These are phyloP conservation scores for Hirtodrosophila cameraria DNA, from an alignment of 2,888 invertebrate genomes.

Conservation along the genomic window DNA sequence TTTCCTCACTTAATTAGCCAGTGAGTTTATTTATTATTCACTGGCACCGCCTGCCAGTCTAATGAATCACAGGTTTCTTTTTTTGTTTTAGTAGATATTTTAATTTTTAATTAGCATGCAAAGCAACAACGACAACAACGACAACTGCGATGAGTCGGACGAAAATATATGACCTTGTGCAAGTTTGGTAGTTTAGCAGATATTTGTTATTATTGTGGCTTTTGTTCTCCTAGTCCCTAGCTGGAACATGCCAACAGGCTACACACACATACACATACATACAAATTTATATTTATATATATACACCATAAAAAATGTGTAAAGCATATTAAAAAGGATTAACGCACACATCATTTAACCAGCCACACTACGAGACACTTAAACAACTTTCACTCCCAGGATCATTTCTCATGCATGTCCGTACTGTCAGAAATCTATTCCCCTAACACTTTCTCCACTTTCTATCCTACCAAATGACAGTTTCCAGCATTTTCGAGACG, in stretches of 20 bases:
- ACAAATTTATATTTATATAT: neutral
- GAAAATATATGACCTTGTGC: slow-evolving; percentile 70
- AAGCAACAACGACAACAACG: slow-evolving; percentile 52
- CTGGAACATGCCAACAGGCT: slow-evolving; percentile 65
- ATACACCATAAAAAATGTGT: slow-evolving; percentile 47
- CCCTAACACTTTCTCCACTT: too few species aligned
- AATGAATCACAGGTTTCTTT: slow-evolving; percentile 72
- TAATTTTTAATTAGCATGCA: slow-evolving; percentile 78
- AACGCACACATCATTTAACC: slow-evolving; percentile 75
- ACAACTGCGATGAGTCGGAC: slow-evolving; percentile 40
- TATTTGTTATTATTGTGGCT: slow-evolving; percentile 43
- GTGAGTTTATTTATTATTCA: slow-evolving; percentile 76
- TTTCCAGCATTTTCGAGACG: slow-evolving; percentile 37
- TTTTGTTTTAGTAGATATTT: slow-evolving; percentile 70
- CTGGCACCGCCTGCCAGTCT: slow-evolving; percentile 69
- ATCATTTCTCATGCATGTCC: slow-evolving; percentile 51
- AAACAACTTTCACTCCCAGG: slow-evolving; percentile 31
- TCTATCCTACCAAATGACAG: slow-evolving; percentile 47
- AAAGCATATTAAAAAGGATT: slow-evolving; percentile 75
- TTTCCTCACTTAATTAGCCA: slow-evolving; percentile 75
- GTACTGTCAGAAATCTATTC: slow-evolving; percentile 31
- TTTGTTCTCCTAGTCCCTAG: slow-evolving; percentile 28
- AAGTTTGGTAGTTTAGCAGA: slow-evolving; percentile 54
- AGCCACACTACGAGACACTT: slow-evolving; percentile 29
- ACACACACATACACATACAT: slow-evolving; percentile 18